Conservation (phyloP, 2,888 invertebrate genomes). For the Parelbella ahira region DNA sequence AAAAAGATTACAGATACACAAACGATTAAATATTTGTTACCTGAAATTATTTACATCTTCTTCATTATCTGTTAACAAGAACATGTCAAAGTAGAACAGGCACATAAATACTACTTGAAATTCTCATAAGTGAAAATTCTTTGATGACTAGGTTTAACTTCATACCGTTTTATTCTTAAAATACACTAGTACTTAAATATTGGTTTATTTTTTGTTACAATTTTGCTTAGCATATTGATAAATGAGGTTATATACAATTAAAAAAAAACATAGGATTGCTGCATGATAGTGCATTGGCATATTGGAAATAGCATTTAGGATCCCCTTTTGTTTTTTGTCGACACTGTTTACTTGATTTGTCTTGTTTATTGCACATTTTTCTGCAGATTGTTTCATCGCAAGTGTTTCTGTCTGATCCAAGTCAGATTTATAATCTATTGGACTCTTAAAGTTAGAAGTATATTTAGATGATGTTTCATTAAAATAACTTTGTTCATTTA, state of each 20-base stretch:
- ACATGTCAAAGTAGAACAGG: slow-evolving; percentile 10
- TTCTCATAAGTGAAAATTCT: slow-evolving; percentile 34
- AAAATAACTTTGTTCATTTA: not conserved
- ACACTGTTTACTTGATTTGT: slow-evolving; percentile 56
- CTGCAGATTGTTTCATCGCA: not conserved
- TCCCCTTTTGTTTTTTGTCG: slow-evolving; percentile 49
- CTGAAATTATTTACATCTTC: slow-evolving; percentile 62
- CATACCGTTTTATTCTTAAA: slow-evolving; percentile 11
- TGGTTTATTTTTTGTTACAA: slow-evolving; percentile 39
- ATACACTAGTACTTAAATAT: slow-evolving; percentile 12
- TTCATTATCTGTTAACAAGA: slow-evolving; percentile 9
- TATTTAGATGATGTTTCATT: slow-evolving; percentile 3
- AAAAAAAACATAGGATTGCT: slow-evolving; percentile 70
- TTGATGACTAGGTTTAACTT: slow-evolving; percentile 62
- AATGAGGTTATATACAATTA: slow-evolving; percentile 76
- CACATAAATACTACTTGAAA: slow-evolving; percentile 18
- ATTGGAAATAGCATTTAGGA: slow-evolving; percentile 62
- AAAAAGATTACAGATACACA: slow-evolving; percentile 43
- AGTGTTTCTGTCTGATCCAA: not conserved
- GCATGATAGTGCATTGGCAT: slow-evolving; percentile 78
- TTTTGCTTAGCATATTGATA: slow-evolving; percentile 75
- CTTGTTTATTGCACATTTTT: slow-evolving; percentile 24
- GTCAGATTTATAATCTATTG: not conserved
- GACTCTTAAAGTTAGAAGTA: not conserved
- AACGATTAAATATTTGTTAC: slow-evolving; percentile 42